These are phyloP conservation scores for Tarsius wallacei DNA, from an alignment of 2,797 vertebrate species.

Conservation along the genomic window DNA sequence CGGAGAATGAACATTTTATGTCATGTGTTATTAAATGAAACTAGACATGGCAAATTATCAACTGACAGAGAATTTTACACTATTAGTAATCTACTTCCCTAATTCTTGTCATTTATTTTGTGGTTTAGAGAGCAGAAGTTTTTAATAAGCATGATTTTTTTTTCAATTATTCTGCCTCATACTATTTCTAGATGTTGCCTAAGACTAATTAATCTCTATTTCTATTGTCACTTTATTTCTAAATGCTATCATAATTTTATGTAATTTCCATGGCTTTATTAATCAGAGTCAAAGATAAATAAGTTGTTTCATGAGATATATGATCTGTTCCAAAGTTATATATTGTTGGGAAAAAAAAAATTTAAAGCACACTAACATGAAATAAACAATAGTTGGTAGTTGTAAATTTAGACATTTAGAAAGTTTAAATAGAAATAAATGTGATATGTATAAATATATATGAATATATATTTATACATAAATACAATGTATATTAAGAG, in stretches of 20 bases:
- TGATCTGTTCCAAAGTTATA: not conserved
- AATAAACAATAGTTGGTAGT: not conserved
- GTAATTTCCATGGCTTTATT: not conserved
- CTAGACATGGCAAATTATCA: conserved; percentile 67
- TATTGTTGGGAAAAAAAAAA: not conserved
- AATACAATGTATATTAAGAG: not conserved
- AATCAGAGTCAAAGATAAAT: not conserved
- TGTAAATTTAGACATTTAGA: not conserved
- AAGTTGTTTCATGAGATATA: not conserved
- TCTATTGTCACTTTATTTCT: not conserved
- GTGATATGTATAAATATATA: not conserved
- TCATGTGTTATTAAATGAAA: conserved; percentile 66
- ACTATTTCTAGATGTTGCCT: not conserved
- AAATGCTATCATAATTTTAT: not conserved
- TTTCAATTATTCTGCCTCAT: not conserved
- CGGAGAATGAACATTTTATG: conserved; percentile 38
- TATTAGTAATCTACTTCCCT: conserved; percentile 15
- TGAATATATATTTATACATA: not conserved
- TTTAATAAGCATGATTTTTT: conserved; percentile 15
- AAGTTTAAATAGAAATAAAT: not conserved
- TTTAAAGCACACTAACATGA: not conserved
- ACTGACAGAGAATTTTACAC: not conserved
- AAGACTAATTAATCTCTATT: not conserved
- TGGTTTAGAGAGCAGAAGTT: not conserved
- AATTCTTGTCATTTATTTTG: conserved; percentile 20